phyloP scores from a whole-genome alignment of 2,113 vertebrate species.

The Electrona antarctica region DNA sequence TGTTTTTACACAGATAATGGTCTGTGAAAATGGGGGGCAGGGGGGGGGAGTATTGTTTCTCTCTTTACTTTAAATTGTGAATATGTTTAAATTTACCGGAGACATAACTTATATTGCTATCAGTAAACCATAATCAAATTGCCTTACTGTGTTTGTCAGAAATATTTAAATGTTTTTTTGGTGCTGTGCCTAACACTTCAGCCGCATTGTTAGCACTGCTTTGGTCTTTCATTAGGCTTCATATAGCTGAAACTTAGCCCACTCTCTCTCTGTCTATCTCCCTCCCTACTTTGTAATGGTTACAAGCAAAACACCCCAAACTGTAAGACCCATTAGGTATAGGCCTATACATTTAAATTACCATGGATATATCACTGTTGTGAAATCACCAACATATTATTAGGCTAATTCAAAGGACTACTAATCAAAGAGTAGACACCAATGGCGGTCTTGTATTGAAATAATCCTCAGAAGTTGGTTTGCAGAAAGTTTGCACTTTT shows the following conservation, averaged over 20 bases:
- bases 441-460: constrained; percentile 1
- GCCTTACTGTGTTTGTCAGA: constrained; percentile 75
- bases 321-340: constrained; percentile 11
- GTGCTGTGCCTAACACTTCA: constrained; percentile 76
- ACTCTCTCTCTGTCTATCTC: no score
- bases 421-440: not conserved
- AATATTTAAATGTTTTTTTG: constrained; percentile 48
- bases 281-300: no score
- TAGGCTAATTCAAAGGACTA: constrained; percentile 33
- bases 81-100: constrained; percentile 50
- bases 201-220: constrained; percentile 70
- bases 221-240: constrained; percentile 47
- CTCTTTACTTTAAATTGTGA: constrained; percentile 63
- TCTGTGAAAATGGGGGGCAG: constrained; percentile 55
- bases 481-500: not conserved
- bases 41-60: constrained; percentile 51
- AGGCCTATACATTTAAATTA: constrained; percentile 24
- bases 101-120: constrained; percentile 53
- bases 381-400: constrained; percentile 27
- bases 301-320: constrained; percentile 1
- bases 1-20: constrained; percentile 80
- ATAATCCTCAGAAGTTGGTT: constrained; percentile 17
- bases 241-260: constrained; percentile 48
- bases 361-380: constrained; percentile 49
- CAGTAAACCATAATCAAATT: constrained; percentile 72